Evolutionary conservation across 2,888 invertebrate genomes (phyloP).

Genomic region (Euspilapteryx auroguttella): DNA sequence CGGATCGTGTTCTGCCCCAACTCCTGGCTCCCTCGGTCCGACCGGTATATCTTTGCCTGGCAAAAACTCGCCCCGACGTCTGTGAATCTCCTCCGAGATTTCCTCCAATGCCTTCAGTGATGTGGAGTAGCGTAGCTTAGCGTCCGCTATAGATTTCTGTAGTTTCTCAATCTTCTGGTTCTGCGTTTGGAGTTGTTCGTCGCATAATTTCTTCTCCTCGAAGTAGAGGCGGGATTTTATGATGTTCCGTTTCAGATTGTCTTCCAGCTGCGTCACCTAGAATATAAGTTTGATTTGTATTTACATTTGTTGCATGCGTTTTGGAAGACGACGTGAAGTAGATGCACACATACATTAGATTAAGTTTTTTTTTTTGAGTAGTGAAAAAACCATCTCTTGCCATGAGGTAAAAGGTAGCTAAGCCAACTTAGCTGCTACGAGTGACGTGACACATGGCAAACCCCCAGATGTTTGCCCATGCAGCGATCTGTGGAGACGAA

Average conservation of each 20-base stretch:
- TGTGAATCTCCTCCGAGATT: conserved; percentile 91
- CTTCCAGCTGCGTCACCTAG: conserved; percentile 77
- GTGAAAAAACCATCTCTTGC: too few relatives aligned
- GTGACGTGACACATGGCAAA: too few relatives aligned
- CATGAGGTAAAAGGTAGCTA: too few relatives aligned
- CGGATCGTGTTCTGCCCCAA: conserved; percentile 69
- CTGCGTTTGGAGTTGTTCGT: conserved; percentile 83
- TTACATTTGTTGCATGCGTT: too few relatives aligned
- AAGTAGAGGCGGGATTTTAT: conserved; percentile 88
- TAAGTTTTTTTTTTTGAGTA: too few relatives aligned
- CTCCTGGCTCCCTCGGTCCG: conserved; percentile 69
- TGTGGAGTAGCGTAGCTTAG: conserved; percentile 80
- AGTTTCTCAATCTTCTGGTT: conserved; percentile 82
- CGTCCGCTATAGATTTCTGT: conserved; percentile 75
- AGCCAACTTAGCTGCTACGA: too few relatives aligned
- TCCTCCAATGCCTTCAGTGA: conserved; percentile 83
- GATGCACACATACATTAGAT: too few relatives aligned
- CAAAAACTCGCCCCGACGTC: conserved; percentile 60
- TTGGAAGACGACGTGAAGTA: too few relatives aligned
- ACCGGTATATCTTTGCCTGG: conserved; percentile 44
- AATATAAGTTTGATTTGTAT: conserved; percentile 11
- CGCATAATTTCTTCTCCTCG: conserved; percentile 85
- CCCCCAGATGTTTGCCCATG: too few relatives aligned
- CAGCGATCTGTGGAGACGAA: too few relatives aligned
- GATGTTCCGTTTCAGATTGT: conserved; percentile 79